A percentile compares a stretch with the other conserved stretches of the same genome.
phyloP scores from a whole-genome alignment of 1,140 invertebrate species.

The Cheumatopsyche charites region DNA sequence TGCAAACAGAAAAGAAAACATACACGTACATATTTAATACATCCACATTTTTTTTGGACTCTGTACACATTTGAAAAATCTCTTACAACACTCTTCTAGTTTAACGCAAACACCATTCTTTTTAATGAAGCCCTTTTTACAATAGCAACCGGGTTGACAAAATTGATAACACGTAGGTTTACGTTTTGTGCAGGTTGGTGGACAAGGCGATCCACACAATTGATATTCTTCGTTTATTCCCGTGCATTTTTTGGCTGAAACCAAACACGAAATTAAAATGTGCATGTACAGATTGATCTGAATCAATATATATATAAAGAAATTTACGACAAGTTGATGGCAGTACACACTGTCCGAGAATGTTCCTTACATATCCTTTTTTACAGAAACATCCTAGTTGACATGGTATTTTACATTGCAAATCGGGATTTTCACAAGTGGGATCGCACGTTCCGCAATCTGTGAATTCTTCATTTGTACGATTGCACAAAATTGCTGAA shows the following conservation, averaged over 20 bases:
- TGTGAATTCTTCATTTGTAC: conserved; percentile 20
- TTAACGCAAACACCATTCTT: conserved; percentile 30
- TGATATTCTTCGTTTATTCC: conserved; percentile 6
- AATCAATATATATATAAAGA: background rate
- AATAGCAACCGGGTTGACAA: conserved; percentile 32
- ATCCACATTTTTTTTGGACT: no score
- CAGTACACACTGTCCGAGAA: background rate
- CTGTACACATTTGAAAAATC: no score
- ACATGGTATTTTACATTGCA: background rate
- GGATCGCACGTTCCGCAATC: conserved; percentile 16
- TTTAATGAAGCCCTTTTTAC: conserved; percentile 27
- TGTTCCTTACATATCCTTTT: conserved; percentile 16
- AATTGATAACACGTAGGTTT: background rate
- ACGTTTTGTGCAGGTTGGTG: background rate
- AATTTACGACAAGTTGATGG: conserved; percentile 7
- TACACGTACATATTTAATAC: no score
- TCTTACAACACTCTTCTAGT: conserved; percentile 36
- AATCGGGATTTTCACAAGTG: conserved; percentile 8
- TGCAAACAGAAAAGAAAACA: background rate
- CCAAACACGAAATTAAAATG: background rate
- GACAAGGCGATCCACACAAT: background rate
- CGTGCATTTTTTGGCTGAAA: background rate
- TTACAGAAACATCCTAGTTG: conserved; percentile 26
- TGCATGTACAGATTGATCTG: background rate
- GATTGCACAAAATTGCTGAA: conserved; percentile 2